Evolutionary conservation across 2,797 vertebrate species (phyloP).

Genomic region (Cheirogaleus major): DNA sequence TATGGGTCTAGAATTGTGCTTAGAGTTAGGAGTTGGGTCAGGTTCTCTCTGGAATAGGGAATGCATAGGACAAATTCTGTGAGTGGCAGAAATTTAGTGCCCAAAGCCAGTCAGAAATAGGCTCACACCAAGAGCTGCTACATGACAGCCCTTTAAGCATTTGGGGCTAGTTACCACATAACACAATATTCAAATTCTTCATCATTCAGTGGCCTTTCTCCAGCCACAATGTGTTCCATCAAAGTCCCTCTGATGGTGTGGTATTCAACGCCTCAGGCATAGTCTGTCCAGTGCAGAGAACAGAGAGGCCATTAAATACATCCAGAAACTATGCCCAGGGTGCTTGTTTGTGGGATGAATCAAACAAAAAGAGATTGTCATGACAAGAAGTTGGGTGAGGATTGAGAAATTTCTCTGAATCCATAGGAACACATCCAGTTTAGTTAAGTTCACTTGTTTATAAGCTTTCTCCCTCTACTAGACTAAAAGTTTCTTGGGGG

Average conservation of each 20-base stretch:
- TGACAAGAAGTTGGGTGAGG: background rate
- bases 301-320: background rate
- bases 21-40: background rate
- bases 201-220: background rate
- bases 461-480: background rate
- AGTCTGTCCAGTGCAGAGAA: background rate
- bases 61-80: background rate
- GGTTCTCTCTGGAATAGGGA: background rate
- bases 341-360: slow-evolving; percentile 29
- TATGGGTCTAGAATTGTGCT: background rate
- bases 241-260: background rate
- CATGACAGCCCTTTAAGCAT: background rate
- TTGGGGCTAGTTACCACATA: background rate
- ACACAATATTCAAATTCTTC: background rate
- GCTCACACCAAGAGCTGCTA: background rate
- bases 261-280: background rate
- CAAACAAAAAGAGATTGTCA: slow-evolving; percentile 37
- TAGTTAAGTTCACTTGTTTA: background rate
- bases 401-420: background rate
- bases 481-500: background rate
- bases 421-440: background rate
- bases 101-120: background rate
- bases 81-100: background rate
- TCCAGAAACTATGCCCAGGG: slow-evolving; percentile 28
- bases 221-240: background rate